Conservation (phyloP, 1,140 invertebrate genomes). For the Elysia chlorotica region DNA sequence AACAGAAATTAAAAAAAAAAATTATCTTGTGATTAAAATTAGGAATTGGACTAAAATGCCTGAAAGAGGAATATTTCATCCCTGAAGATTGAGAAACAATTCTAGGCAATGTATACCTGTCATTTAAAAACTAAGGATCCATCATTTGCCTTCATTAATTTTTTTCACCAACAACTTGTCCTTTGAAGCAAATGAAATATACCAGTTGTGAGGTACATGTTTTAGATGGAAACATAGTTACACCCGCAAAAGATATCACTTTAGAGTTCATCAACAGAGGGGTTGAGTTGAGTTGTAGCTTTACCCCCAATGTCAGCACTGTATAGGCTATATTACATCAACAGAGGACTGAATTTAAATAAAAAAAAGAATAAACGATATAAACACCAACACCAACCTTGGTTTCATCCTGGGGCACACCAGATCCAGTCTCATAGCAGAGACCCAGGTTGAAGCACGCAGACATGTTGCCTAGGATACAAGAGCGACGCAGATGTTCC, state of each 20-base stretch:
- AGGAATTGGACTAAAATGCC: background rate
- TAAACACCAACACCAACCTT: slow-evolving; percentile 4
- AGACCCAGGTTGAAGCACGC: slow-evolving; percentile 20
- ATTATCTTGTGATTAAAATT: background rate
- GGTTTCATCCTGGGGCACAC: background rate
- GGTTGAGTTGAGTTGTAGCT: too few relatives aligned
- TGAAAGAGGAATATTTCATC: background rate
- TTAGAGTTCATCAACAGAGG: too few relatives aligned
- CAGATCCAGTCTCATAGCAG: slow-evolving; percentile 18
- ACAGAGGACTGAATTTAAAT: background rate
- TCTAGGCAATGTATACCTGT: too few relatives aligned
- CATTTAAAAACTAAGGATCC: too few relatives aligned
- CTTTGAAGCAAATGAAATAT: background rate
- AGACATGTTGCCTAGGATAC: slow-evolving; percentile 5
- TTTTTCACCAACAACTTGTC: too few relatives aligned
- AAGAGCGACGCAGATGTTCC: slow-evolving; percentile 8
- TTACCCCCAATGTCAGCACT: too few relatives aligned
- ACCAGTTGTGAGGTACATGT: background rate
- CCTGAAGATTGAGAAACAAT: too few relatives aligned
- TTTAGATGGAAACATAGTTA: too few relatives aligned
- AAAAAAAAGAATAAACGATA: background rate
- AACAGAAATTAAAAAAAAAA: background rate
- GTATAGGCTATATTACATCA: background rate
- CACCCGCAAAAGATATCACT: background rate
- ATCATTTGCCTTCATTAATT: too few relatives aligned